Evolutionary conservation across 1,140 invertebrate species (phyloP).

Genomic region (Lepidotrigona ventralis): DNA sequence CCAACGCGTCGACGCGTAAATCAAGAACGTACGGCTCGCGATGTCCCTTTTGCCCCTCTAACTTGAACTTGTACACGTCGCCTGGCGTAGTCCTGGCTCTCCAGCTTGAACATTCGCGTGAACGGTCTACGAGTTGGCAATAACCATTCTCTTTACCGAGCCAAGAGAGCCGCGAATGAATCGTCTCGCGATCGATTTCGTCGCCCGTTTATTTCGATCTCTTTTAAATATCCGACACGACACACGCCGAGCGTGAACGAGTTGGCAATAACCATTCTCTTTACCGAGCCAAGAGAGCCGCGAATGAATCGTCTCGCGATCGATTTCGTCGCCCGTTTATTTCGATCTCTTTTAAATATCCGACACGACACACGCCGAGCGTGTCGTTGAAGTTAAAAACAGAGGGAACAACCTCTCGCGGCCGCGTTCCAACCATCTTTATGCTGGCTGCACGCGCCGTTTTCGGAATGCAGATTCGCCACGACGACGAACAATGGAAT

Average conservation of each 20-base stretch:
- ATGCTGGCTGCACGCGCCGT: constrained; percentile 15
- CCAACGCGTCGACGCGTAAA: constrained; percentile 5
- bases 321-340: constrained; percentile 20
- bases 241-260: not conserved
- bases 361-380: not conserved
- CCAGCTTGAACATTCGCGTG: not conserved
- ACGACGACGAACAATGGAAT: not conserved
- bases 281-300: not conserved
- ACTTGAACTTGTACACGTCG: not conserved
- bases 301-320: constrained; percentile 18
- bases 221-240: not conserved
- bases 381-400: constrained; percentile 12
- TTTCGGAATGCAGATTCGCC: constrained; percentile 27
- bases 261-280: constrained; percentile 31
- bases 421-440: constrained; percentile 10
- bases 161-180: not conserved
- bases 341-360: constrained; percentile 19
- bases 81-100: not conserved
- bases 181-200: constrained; percentile 27
- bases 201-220: constrained; percentile 19
- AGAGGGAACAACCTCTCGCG: constrained; percentile 7
- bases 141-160: constrained; percentile 30
- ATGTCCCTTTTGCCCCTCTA: too few relatives aligned
- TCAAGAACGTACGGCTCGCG: constrained; percentile 2
- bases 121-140: constrained; percentile 2